Evolutionary conservation across 2,797 vertebrate genomes (phyloP), one percentile per base, ranked within the genome.

Genomic region (Coreius guichenoti): DNA sequence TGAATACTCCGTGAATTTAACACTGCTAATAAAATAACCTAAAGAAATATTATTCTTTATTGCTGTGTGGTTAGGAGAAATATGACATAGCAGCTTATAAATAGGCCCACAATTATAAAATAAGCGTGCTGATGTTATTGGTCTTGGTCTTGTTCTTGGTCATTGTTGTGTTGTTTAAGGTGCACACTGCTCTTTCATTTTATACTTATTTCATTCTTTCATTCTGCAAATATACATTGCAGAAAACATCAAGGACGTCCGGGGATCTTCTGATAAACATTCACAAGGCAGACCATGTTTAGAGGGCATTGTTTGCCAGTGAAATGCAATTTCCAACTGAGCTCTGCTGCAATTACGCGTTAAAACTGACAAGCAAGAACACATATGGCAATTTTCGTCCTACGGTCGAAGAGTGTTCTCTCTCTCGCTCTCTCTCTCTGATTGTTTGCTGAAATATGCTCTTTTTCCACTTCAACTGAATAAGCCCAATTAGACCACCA

Each of bases 301-400:
- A 85, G 82, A 85, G 69, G 49, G 65, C 69, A 87, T 84, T 88
- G 84, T 86, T 82, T 90, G 85, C 76, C 70, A 89, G 86, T n/a
- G 31, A 87, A 88, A 86, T 86, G 75, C 86, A 88, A 89, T 86
- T 89, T 86, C 67, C 74, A 79, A 83, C 88, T 49, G 69, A 76
- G 89, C 81, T 83, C 77, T 88, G 88, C 75, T 75, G 86, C 85
- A 90, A 89, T 89, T 90, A 87, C 36, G 58, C 75, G 65, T 80
- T 78, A 81, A 80, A 87, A 86, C 87, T 89, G 88, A 88, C 90
- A 89, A 88, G 84, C 51, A 83, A 81, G 68, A 87, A 89, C 81
- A 84, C 88, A 88, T 87, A 89, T 79, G 74, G 87, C 79, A 84
- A 86, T 90, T 88, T 87, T 70, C 69, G n/a, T 77, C 79, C 70